Conservation (phyloP, 2,797 vertebrate species). For the Enteromius radiatus region DNA sequence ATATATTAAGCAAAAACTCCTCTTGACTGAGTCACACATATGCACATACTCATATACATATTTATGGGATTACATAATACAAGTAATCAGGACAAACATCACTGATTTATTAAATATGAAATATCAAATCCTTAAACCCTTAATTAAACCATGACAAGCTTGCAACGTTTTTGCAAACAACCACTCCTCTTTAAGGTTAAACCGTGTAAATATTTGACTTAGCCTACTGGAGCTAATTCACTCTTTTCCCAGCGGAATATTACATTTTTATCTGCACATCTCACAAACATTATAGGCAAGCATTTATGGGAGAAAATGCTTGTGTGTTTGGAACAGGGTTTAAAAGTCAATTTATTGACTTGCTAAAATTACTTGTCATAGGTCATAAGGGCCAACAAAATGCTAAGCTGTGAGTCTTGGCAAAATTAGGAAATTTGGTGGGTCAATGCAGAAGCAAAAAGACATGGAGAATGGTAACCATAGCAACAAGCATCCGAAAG, state of each 20-base stretch:
- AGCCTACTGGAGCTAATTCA: neutral
- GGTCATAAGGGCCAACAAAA: constrained; percentile 49
- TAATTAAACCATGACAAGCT: constrained; percentile 18
- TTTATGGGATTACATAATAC: constrained; percentile 3
- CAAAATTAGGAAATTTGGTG: constrained; percentile 52
- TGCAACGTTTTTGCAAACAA: constrained; percentile 3
- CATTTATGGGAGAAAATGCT: neutral
- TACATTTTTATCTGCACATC: neutral
- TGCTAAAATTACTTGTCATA: constrained; percentile 39
- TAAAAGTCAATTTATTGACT: constrained; percentile 41
- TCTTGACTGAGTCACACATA: constrained; percentile 15
- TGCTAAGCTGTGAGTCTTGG: constrained; percentile 34
- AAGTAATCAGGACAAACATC: constrained; percentile 2
- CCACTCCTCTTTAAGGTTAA: constrained; percentile 5
- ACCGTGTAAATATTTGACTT: neutral
- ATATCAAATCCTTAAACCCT: constrained; percentile 3
- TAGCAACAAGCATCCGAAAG: constrained; percentile 64
- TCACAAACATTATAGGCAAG: neutral
- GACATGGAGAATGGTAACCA: constrained; percentile 62
- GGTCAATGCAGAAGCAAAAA: constrained; percentile 49
- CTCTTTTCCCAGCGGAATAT: neutral
- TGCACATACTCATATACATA: neutral
- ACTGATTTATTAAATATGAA: neutral
- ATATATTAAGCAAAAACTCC: constrained; percentile 47
- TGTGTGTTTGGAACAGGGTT: neutral